A percentile compares a stretch with the other conserved stretches of the same genome.
phyloP scores from a whole-genome alignment of 2,888 invertebrate genomes.

The Teleogryllus oceanicus region DNA sequence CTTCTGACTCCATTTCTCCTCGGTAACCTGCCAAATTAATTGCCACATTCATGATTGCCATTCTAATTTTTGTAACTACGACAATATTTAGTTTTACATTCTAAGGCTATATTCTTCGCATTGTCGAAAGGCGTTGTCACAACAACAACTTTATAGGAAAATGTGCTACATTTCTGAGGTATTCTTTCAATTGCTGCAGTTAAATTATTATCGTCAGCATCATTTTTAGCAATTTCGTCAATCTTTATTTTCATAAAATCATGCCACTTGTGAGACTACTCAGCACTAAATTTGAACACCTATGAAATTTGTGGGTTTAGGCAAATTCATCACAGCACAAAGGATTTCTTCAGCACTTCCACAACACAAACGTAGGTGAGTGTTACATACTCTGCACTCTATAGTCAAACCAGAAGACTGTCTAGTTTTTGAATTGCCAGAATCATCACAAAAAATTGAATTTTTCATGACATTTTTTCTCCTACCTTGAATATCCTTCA shows the following conservation, averaged over 20 bases:
- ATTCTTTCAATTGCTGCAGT: not conserved
- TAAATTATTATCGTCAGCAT: not conserved
- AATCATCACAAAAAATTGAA: too few relatives aligned
- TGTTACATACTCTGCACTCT: too few relatives aligned
- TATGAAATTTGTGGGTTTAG: not conserved
- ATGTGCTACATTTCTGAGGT: not conserved
- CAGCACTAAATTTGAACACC: not conserved
- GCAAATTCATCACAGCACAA: not conserved
- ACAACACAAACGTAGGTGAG: not conserved
- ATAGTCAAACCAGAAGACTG: too few relatives aligned
- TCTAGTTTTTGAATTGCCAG: too few relatives aligned
- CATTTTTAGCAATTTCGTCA: not conserved
- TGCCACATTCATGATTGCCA: not conserved
- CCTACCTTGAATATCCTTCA: too few relatives aligned
- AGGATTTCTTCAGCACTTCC: not conserved
- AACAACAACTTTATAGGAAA: conserved; percentile 24
- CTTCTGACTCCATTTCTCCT: not conserved
- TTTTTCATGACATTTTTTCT: too few relatives aligned
- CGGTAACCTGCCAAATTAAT: not conserved
- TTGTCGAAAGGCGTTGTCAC: conserved; percentile 9
- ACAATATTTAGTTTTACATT: not conserved
- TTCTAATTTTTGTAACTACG: not conserved
- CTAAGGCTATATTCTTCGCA: not conserved
- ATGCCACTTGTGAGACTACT: too few relatives aligned
- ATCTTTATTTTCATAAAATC: not conserved